A percentile compares a stretch with the other conserved stretches of the same genome.
Evolutionary conservation across 2,113 vertebrate species (phyloP).

Genomic region (Lathamus discolor): DNA sequence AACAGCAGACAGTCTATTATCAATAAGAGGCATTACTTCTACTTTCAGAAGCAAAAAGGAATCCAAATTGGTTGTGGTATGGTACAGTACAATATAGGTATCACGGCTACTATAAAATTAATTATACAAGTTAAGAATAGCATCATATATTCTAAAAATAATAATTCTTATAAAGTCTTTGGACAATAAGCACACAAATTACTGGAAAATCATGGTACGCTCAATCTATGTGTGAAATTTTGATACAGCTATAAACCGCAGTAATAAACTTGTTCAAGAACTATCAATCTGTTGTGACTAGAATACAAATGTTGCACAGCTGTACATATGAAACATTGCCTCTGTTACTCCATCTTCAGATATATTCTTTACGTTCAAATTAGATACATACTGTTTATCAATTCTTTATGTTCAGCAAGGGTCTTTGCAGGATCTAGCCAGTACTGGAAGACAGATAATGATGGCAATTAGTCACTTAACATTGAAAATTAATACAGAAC

Average conservation of each 20-base stretch:
- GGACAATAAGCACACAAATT: neutral
- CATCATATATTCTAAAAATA: neutral
- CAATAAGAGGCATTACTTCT: neutral
- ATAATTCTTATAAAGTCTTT: neutral
- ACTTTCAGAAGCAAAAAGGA: neutral
- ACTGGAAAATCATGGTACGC: neutral
- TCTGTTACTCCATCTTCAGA: neutral
- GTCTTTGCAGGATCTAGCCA: conserved; percentile 91
- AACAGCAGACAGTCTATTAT: neutral
- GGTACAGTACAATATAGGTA: neutral
- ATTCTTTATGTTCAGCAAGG: conserved; percentile 87
- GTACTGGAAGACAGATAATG: conserved; percentile 74
- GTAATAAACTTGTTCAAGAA: neutral
- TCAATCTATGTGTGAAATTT: neutral
- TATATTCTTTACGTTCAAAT: neutral
- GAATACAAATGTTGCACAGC: neutral
- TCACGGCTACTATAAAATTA: neutral
- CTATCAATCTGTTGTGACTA: neutral
- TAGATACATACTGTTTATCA: conserved; percentile 87
- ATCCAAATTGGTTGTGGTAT: neutral
- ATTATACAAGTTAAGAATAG: neutral
- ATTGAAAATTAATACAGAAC: neutral
- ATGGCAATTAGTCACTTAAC: neutral
- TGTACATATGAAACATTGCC: neutral
- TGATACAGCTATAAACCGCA: neutral